phyloP scores from a whole-genome alignment of 2,113 vertebrate genomes.

The Microcebus murinus region DNA sequence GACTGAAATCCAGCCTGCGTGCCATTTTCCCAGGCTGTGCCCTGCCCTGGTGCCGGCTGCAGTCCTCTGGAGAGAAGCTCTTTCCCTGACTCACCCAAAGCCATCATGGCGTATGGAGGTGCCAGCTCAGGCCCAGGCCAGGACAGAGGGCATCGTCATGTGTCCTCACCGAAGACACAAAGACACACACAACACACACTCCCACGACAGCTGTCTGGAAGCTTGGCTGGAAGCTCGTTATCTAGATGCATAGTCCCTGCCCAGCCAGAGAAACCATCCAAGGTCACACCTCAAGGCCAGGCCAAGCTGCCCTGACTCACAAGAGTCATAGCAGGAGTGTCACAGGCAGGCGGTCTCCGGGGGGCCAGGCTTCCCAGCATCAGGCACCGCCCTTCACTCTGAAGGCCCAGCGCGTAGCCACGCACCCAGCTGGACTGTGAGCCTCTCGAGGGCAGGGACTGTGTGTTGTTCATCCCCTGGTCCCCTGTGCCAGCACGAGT shows the following conservation, averaged over 20 bases:
- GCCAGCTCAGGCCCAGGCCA: neutral
- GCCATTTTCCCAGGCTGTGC: neutral
- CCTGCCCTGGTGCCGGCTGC: neutral
- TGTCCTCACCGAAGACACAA: neutral
- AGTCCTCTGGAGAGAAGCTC: neutral
- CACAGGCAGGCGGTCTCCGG: rapidly evolving
- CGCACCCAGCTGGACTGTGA: neutral
- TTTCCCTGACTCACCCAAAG: neutral
- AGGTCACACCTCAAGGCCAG: neutral
- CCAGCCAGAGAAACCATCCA: neutral
- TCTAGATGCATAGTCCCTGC: neutral
- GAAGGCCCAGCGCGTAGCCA: rapidly evolving
- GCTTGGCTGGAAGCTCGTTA: neutral
- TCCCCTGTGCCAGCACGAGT: neutral
- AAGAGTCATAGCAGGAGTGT: neutral
- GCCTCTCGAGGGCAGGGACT: neutral
- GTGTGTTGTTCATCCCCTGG: neutral
- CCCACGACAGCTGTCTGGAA: neutral
- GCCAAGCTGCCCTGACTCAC: neutral
- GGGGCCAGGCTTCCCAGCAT: neutral
- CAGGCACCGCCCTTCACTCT: rapidly evolving
- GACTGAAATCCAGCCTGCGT: neutral
- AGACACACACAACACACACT: neutral
- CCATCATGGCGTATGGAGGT: neutral
- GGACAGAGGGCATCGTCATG: neutral